Evolutionary conservation across 2,113 vertebrate species (phyloP).

Genomic region (Oxygymnocypris stewartii): DNA sequence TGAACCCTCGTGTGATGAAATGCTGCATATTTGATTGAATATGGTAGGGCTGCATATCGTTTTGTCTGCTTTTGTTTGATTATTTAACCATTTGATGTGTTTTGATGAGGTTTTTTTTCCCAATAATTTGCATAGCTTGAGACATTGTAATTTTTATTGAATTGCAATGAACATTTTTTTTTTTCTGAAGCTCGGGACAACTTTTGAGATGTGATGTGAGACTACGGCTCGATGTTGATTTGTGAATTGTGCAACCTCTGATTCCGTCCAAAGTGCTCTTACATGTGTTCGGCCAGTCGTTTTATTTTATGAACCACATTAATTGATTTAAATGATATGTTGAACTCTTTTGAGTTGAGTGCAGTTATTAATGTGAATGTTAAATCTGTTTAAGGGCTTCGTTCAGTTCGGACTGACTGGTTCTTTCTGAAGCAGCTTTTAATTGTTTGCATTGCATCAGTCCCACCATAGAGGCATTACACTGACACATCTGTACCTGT

Average conservation of each 20-base stretch:
- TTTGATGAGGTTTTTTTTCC: constrained; percentile 18
- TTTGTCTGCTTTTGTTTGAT: not conserved
- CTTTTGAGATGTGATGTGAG: constrained; percentile 31
- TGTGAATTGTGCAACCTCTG: constrained; percentile 60
- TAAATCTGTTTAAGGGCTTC: not conserved
- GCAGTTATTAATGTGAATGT: constrained; percentile 68
- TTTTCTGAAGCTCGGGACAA: constrained; percentile 64
- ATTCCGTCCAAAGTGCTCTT: constrained; percentile 45
- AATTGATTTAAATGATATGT: constrained; percentile 27
- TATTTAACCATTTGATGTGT: constrained; percentile 43
- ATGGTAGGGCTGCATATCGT: not conserved
- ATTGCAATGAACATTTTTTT: constrained; percentile 4
- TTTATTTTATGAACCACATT: constrained; percentile 25
- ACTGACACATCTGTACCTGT: not conserved
- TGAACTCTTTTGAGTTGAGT: constrained; percentile 58
- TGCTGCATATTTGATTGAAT: not conserved
- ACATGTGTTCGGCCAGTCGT: constrained; percentile 9
- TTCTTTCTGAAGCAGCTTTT: not conserved
- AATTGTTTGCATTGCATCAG: not conserved
- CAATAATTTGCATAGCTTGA: constrained; percentile 12
- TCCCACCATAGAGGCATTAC: not conserved
- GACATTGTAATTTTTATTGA: not conserved
- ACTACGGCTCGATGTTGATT: constrained; percentile 39
- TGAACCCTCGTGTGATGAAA: not conserved
- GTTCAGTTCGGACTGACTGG: not conserved